Conservation (phyloP, 2,797 vertebrate genomes). For the Pipistrellus nathusii region DNA sequence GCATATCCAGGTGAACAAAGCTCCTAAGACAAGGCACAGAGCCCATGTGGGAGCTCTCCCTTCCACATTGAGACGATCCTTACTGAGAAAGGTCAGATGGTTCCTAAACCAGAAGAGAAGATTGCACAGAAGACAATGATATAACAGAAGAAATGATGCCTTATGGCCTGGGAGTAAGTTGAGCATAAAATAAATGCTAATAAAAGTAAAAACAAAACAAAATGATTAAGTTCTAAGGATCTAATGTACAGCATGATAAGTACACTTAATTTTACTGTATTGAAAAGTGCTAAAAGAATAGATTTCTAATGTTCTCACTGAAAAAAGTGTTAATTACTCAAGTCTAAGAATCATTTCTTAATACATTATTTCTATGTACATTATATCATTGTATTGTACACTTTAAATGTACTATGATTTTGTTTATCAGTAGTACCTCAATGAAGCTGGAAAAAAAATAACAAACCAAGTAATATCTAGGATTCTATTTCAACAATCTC, state of each 20-base stretch:
- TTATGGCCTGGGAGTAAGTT: background rate
- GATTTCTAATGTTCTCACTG: background rate
- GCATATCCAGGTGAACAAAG: background rate
- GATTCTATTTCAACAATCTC: background rate
- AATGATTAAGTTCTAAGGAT: background rate
- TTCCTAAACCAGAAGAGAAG: background rate
- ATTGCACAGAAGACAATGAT: background rate
- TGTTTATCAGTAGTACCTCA: conserved; percentile 1
- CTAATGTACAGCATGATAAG: background rate
- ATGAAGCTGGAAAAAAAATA: background rate
- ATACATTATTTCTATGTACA: background rate
- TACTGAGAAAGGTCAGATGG: background rate
- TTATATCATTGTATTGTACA: background rate
- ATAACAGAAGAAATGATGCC: background rate
- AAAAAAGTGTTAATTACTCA: background rate
- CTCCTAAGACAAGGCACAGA: background rate
- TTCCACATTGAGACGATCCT: background rate
- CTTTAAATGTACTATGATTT: background rate
- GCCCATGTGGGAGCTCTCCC: background rate
- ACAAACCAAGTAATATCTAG: background rate
- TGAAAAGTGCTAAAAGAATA: background rate
- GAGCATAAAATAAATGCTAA: background rate
- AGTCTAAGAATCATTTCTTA: background rate
- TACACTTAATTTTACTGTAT: background rate
- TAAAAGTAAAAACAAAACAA: background rate